These are phyloP conservation scores for Hestina assimilis DNA, from an alignment of 1,140 invertebrate genomes.

Conservation along the genomic window DNA sequence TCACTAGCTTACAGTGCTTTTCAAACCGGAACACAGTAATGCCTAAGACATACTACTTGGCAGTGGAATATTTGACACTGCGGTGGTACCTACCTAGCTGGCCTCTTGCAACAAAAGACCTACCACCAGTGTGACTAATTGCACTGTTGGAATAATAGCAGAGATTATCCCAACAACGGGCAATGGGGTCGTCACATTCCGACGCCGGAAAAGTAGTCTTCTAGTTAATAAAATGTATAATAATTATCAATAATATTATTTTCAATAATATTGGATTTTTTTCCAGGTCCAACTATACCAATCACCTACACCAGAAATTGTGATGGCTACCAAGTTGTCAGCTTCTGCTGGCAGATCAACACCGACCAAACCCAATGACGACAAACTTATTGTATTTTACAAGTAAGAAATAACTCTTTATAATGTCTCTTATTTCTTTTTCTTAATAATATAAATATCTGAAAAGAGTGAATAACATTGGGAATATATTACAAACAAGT, in stretches of 20 bases:
- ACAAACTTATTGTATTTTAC: slow-evolving; percentile 91
- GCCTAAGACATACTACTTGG: no score
- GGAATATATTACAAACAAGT: no score
- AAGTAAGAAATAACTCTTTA: slow-evolving; percentile 79
- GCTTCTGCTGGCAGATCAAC: slow-evolving; percentile 80
- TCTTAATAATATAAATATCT: neutral
- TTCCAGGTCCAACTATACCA: slow-evolving; percentile 88
- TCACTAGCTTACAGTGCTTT: no score
- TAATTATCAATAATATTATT: neutral
- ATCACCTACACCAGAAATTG: slow-evolving; percentile 87
- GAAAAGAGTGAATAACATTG: no score
- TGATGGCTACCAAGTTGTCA: slow-evolving; percentile 84
- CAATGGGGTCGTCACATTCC: no score
- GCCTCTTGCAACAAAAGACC: no score
- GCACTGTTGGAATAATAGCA: no score
- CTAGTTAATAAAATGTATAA: neutral
- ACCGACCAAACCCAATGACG: slow-evolving; percentile 81
- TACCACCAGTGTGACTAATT: no score
- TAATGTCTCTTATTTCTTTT: neutral
- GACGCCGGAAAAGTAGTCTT: neutral
- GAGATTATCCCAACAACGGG: no score
- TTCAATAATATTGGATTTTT: neutral
- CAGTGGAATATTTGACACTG: no score
- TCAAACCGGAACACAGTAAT: no score
- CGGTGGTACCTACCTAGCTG: no score